Evolutionary conservation across 1,140 invertebrate genomes (phyloP), one percentile per base, ranked within the genome.

Genomic region (Episyrphus balteatus): DNA sequence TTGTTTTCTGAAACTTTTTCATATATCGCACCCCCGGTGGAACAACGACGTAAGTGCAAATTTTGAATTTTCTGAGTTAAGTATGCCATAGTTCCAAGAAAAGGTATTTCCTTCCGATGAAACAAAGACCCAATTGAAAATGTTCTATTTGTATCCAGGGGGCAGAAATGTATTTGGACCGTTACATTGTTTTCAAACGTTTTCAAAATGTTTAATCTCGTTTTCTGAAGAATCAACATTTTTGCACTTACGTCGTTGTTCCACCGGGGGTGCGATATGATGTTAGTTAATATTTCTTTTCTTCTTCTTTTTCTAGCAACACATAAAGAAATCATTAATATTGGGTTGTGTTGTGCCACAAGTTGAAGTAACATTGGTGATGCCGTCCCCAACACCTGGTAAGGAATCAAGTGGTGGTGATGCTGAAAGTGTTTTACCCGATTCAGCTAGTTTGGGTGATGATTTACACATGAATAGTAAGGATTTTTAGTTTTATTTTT

Each of bases 361-460:
- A 66, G 73, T 92, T 8, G 89, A 93, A 70, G 71, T 93, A 34
- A 92, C 88, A 0, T 76, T 92, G 51, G 82, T 93, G 39, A 86
- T 92, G 78, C 85, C 88, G 46, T 82, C 83, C 30, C 81, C 77
- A 58, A 81, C 79, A 57, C 81, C 83, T 44, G 84, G 84, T 15
- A 85, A 87, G 66, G 83, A 88, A 74, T 86, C 84, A 51, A 86
- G 83, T 38, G 79, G 79, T 46, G 78, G 82, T 42, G 84, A 88
- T 73, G 71, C 84, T 19, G 85, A 88, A 67, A 88, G 84, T 44
- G 83, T 88, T 34, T 76, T 87, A 33, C 81, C 84, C 2, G 85
- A 88, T 68, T 82, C 83, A 13, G 86, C 84, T 53, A 87, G 85
- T 67, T 76, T 89, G 49, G 77, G 81, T 53, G 84, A 88, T 62